These are phyloP conservation scores for Entomobrya multifasciata DNA, from an alignment of 2,888 invertebrate species.

Conservation along the genomic window DNA sequence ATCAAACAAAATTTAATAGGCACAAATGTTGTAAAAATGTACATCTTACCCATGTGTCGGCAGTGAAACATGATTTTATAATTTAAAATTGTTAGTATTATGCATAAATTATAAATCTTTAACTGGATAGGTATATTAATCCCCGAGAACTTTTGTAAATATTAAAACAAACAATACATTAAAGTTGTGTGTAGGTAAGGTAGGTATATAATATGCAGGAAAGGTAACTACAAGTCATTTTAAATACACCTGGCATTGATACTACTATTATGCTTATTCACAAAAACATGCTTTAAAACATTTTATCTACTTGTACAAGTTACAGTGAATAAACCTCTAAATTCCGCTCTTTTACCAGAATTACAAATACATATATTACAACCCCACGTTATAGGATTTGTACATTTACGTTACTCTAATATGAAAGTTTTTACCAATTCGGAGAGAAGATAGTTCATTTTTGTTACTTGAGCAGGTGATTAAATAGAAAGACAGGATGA, in stretches of 20 bases:
- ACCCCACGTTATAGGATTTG: slow-evolving; percentile 50
- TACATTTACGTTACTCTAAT: slow-evolving; percentile 51
- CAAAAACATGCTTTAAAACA: neutral
- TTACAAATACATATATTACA: slow-evolving; percentile 1
- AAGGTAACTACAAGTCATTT: slow-evolving; percentile 66
- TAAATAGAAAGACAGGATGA: slow-evolving; percentile 65
- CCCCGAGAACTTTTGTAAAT: slow-evolving; percentile 62
- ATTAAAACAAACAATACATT: slow-evolving; percentile 51
- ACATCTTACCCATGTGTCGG: slow-evolving; percentile 55
- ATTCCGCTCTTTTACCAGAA: too few species aligned
- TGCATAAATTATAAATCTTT: slow-evolving; percentile 21
- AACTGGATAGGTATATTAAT: slow-evolving; percentile 40
- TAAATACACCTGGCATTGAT: slow-evolving; percentile 25
- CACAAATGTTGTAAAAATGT: slow-evolving; percentile 40
- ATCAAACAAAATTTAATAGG: slow-evolving; percentile 12
- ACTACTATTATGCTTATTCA: too few species aligned
- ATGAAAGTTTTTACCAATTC: slow-evolving; percentile 63
- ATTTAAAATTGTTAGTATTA: slow-evolving; percentile 1
- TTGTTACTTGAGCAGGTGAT: slow-evolving; percentile 64
- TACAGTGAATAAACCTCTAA: neutral
- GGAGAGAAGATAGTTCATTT: slow-evolving; percentile 48
- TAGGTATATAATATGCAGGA: slow-evolving; percentile 21
- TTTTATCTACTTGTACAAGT: neutral
- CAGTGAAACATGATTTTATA: slow-evolving; percentile 44
- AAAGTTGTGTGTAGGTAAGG: slow-evolving; percentile 12